A percentile compares a stretch with the other conserved stretches of the same genome.
phyloP scores from a whole-genome alignment of 1,140 invertebrate genomes.

The Atopsyche davidsoni region DNA sequence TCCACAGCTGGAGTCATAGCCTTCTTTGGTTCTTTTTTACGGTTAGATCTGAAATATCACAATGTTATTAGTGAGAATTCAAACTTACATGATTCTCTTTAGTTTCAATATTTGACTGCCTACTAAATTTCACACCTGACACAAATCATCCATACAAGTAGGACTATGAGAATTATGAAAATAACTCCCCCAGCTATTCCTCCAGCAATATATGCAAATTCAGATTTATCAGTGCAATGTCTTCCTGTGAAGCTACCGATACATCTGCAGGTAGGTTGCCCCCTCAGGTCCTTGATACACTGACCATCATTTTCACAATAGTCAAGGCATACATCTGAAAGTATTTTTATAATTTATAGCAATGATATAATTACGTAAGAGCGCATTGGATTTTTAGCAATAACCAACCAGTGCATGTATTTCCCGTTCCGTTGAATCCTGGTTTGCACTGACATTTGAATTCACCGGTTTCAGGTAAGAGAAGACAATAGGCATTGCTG shows the following conservation, averaged over 20 bases:
- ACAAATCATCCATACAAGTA: conserved; percentile 96
- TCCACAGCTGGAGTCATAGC: conserved; percentile 78
- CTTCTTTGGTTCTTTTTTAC: conserved; percentile 82
- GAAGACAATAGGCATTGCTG: conserved; percentile 80
- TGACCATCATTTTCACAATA: conserved; percentile 89
- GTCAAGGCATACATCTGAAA: conserved; percentile 75
- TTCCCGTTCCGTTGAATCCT: conserved; percentile 86
- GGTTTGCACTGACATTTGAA: conserved; percentile 92
- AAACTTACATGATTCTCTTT: neutral
- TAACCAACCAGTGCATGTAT: conserved; percentile 59
- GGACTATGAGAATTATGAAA: conserved; percentile 84
- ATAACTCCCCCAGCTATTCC: conserved; percentile 88
- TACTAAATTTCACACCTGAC: conserved; percentile 57
- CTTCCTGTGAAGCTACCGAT: conserved; percentile 89
- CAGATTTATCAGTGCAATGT: conserved; percentile 82
- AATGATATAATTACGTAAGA: neutral
- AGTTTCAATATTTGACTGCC: neutral
- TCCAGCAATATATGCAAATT: conserved; percentile 90
- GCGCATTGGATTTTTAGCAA: too few species aligned
- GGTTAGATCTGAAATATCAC: conserved; percentile 55
- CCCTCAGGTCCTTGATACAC: conserved; percentile 79
- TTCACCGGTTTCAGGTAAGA: conserved; percentile 77
- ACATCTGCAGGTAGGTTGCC: conserved; percentile 80
- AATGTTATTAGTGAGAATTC: neutral
- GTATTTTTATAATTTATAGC: conserved; percentile 8